Evolutionary conservation across 2,888 invertebrate species (phyloP).

Genomic region (Oxystoma pomonae): DNA sequence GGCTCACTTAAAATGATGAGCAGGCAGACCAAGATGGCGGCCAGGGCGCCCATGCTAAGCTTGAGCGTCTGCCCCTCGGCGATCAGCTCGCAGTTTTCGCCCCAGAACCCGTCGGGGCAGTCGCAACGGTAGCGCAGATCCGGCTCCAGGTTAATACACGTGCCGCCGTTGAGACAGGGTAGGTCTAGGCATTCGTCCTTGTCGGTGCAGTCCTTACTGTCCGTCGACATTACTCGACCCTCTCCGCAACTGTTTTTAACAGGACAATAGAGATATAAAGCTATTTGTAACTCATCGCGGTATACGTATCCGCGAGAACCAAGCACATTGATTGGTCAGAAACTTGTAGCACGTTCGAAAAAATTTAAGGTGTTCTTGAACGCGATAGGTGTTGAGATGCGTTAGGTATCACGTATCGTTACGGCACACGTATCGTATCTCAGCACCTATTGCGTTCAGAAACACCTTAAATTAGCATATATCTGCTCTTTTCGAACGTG

Average conservation of each 20-base stretch:
- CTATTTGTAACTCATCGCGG: too few species aligned
- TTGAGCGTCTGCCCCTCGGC: constrained; percentile 93
- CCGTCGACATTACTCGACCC: constrained; percentile 85
- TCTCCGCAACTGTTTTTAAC: constrained; percentile 75
- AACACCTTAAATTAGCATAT: too few species aligned
- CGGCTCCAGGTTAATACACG: constrained; percentile 89
- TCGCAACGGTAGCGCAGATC: constrained; percentile 81
- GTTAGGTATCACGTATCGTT: too few species aligned
- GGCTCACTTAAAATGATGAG: constrained; percentile 95
- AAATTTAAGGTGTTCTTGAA: too few species aligned
- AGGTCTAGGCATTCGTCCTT: constrained; percentile 93
- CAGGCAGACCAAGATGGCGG: constrained; percentile 95
- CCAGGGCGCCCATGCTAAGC: constrained; percentile 94
- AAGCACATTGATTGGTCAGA: too few species aligned
- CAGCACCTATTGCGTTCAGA: too few species aligned
- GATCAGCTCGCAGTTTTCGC: constrained; percentile 89
- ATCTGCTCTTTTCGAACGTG: too few species aligned
- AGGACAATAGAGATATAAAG: too few species aligned
- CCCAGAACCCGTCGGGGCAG: constrained; percentile 90
- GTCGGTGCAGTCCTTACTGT: constrained; percentile 91
- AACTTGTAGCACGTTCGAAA: too few species aligned
- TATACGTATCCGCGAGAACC: too few species aligned
- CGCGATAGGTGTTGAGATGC: too few species aligned
- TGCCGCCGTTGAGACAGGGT: constrained; percentile 90
- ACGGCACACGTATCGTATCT: too few species aligned